Base-by-base conservation (phyloP, 2,888 invertebrate genomes). In the Polymixis lichenea region DNA sequence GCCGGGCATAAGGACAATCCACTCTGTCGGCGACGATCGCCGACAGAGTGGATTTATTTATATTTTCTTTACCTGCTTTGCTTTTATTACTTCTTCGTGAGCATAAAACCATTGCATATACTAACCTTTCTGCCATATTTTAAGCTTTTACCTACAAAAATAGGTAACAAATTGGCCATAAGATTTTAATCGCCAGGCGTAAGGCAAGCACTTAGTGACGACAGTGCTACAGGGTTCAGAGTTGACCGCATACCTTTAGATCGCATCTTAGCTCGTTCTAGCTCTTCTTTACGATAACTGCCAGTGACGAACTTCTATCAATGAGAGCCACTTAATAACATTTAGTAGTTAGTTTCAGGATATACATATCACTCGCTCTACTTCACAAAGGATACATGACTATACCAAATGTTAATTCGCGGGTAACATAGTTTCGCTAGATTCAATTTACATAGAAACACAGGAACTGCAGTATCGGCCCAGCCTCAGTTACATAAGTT, bases 401-500 rank as follows among this genome's bases (percentile, higher is more conserved):
- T 51, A 53, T 67, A 53, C 46, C 17, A 77, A 80, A 78, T 84
- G 56, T 64, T 68, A 78, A 82, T 86, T 82, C 25, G 38, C 25
- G 64, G 61, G n/a, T 46, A 77, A 72, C 75, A 78, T 62, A 83
- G 74, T 82, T 84, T 87, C 38, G 81, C 70, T 82, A 71, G 62
- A 80, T 80, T 72, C 22, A 73, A 84, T 87, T 87, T 83, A 74
- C 80, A 83, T 84, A 84, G 81, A 80, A 65, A 76, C 84, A 84
- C 80, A 60, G 75, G 67, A 78, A 84, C 77, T 85, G 80, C 82
- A 83, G 77, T 81, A 56, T 68, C 53, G 51, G 75, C 61, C 84
- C 76, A 82, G 61, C 67, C 80, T 80, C 75, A 64, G 61, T 91
- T 90, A 88, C 88, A 89, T 89, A 90, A 91, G 78, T 64, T 78